Base-by-base conservation (phyloP, 2,113 vertebrate species). In the Elephas maximus region DNA sequence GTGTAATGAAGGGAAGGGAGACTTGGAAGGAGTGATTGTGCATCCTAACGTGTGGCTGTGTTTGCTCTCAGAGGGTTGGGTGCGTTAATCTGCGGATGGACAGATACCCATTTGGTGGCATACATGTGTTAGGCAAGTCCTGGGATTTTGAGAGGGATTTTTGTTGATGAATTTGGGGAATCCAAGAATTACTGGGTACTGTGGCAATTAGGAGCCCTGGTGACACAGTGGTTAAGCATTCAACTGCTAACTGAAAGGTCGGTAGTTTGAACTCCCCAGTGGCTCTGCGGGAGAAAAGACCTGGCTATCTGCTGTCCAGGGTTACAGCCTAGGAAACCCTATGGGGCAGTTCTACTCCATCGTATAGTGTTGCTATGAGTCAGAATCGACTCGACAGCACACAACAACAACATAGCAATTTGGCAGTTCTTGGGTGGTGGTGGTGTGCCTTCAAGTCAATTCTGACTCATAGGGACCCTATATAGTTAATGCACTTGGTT, bases 1-100 rank as follows among this genome's bases (percentile, higher is more conserved):
- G 3, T 62, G n/a, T 10, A 30, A 26, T 44, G 7, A 17, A 18
- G 26, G 28, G 15, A 15, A 45, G 30, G 69, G 45, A 51, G 80
- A 6, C n/a, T 69, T 26, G 12, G 83, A 45, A 12, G 73, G 57
- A 5, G 1, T 6, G 41, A 17, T 28, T 21, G 20, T 44, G 30
- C 14, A 0, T 12, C 26, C 24, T 63, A 1, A 76, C 45, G 60
- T 20, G 65, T 41, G 65, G 53, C 12, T 11, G 28, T 0, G 0
- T 41, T 41, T 18, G 62, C 15, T 6, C 11, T 9, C 71, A 23
- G 28, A 78, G 79, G 71, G 41, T 5, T 8, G 8, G 74, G 10
- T 0, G 2, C 1, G 0, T 7, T 14, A 21, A 11, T 87, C 20
- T 6, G 37, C 74, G 44, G 41, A 10, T 8, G 51, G 51, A 87